Conservation (phyloP, 2,113 vertebrate genomes). For the Dunckerocampus dactyliophorus region DNA sequence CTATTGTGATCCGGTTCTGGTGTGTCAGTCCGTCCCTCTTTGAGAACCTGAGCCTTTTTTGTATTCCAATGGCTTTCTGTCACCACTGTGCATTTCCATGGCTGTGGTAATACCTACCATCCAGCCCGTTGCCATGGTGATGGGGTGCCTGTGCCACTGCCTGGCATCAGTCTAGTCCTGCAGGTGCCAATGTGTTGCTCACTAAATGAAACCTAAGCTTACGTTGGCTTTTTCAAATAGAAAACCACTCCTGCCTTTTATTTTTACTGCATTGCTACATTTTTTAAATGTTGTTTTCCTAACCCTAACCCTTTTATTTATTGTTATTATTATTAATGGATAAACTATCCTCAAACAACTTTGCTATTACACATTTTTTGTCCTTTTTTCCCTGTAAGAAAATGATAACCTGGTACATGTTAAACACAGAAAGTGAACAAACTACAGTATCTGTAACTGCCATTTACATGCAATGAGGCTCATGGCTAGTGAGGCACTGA, state of each 20-base stretch:
- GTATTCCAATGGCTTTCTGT: background rate
- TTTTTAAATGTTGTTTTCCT: no score
- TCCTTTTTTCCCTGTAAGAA: no score
- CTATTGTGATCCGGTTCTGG: background rate
- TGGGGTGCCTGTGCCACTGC: conserved; percentile 33
- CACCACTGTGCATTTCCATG: conserved; percentile 1
- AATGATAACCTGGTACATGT: no score
- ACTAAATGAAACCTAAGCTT: conserved; percentile 21
- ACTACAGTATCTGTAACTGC: no score
- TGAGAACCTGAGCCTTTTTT: background rate
- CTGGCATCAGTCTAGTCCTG: conserved; percentile 30
- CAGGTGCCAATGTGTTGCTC: conserved; percentile 40
- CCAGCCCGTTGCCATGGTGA: conserved; percentile 55
- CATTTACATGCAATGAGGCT: no score
- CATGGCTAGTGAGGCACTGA: no score
- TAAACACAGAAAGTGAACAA: no score
- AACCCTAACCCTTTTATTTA: no score
- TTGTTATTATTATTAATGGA: no score
- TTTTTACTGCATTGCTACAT: background rate
- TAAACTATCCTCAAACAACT: no score
- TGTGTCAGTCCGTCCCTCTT: background rate
- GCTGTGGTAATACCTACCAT: conserved; percentile 8
- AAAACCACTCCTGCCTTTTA: background rate
- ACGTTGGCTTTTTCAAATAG: no score
- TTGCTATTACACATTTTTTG: no score